phyloP scores from a whole-genome alignment of 2,888 invertebrate genomes.

The Gortyna flavago region DNA sequence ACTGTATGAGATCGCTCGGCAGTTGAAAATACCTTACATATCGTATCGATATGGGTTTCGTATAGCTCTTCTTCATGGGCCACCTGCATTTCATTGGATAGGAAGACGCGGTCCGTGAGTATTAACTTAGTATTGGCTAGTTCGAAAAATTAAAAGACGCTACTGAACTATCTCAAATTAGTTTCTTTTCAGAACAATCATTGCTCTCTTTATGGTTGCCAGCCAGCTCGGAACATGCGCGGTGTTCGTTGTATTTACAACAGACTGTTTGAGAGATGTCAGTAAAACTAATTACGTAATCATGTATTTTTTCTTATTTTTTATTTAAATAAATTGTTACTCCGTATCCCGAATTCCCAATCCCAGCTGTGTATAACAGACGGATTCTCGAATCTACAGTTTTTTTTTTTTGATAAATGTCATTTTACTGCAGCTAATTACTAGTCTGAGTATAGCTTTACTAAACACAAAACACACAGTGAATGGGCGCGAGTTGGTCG shows the following conservation, averaged over 20 bases:
- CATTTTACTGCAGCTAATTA: too few species aligned
- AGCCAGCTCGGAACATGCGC: slow-evolving; percentile 81
- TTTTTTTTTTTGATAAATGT: too few species aligned
- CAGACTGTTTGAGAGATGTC: slow-evolving; percentile 81
- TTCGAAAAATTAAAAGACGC: neutral
- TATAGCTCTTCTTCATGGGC: slow-evolving; percentile 78
- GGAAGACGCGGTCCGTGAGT: slow-evolving; percentile 78
- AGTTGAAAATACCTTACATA: slow-evolving; percentile 75
- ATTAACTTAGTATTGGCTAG: slow-evolving; percentile 2
- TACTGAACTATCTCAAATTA: neutral
- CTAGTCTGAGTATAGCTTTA: too few species aligned
- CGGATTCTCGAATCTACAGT: too few species aligned
- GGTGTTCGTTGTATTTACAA: slow-evolving; percentile 78
- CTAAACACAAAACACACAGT: neutral
- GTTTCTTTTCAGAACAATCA: slow-evolving; percentile 73
- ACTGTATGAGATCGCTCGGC: slow-evolving; percentile 77
- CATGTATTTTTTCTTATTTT: neutral
- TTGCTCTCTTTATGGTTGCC: slow-evolving; percentile 78
- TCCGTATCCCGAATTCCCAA: neutral
- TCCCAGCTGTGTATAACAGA: neutral
- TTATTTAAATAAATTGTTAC: neutral
- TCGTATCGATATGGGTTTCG: slow-evolving; percentile 82
- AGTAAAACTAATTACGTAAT: slow-evolving; percentile 62
- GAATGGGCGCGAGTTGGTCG: neutral
- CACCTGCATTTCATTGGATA: slow-evolving; percentile 66